Conservation (phyloP, 1,140 invertebrate species). For the Berghia stephanieae region DNA sequence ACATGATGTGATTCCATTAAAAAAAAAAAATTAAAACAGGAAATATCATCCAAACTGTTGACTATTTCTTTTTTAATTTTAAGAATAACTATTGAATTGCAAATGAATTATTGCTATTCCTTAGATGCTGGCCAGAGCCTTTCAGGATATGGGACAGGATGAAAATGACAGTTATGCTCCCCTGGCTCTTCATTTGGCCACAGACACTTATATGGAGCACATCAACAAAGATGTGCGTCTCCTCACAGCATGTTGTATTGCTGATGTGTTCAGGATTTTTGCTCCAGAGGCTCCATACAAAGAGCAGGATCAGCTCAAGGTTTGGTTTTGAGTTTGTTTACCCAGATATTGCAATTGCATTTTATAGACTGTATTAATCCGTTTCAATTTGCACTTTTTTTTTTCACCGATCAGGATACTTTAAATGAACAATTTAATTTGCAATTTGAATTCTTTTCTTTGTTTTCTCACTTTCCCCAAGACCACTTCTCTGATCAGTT, state of each 20-base stretch:
- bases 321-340: conserved; percentile 48
- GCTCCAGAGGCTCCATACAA: conserved; percentile 98
- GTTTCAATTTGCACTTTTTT: not conserved
- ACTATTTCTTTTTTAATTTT: not conserved
- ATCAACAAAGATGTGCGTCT: conserved; percentile 92
- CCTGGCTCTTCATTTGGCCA: conserved; percentile 90
- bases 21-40: too few relatives aligned
- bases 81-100: not conserved
- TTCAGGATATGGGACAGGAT: conserved; percentile 96
- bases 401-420: not conserved
- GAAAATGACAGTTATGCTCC: conserved; percentile 94
- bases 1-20: too few relatives aligned
- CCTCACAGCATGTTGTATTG: conserved; percentile 95
- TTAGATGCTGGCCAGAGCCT: conserved; percentile 87
- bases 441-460: too few relatives aligned
- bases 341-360: too few relatives aligned
- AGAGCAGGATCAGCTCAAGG: conserved; percentile 90
- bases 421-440: too few relatives aligned
- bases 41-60: too few relatives aligned
- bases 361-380: not conserved
- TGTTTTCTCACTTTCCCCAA: too few relatives aligned
- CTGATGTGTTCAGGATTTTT: conserved; percentile 96
- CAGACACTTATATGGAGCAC: conserved; percentile 91
- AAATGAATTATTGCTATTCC: not conserved
- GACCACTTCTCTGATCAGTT: too few relatives aligned